phyloP scores from a whole-genome alignment of 2,113 vertebrate species.

The Spermophilus dauricus region DNA sequence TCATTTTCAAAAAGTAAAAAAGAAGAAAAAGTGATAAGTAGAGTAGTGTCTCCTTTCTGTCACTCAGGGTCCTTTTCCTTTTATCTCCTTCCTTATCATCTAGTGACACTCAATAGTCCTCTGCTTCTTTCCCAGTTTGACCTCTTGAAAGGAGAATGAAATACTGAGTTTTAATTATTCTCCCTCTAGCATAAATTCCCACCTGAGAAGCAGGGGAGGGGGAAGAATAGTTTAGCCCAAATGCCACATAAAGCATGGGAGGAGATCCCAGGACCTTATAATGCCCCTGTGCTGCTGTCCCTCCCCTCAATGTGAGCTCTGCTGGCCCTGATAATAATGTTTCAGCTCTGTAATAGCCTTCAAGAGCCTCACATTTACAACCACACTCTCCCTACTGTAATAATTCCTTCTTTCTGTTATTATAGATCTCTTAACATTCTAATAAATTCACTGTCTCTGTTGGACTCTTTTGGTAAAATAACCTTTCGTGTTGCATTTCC shows the following conservation, averaged over 20 bases:
- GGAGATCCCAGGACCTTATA: not conserved
- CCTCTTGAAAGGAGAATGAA: slow-evolving; percentile 22
- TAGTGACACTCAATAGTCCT: not conserved
- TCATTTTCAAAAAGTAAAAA: too few species aligned
- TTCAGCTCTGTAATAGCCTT: slow-evolving; percentile 48
- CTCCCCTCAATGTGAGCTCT: slow-evolving; percentile 58
- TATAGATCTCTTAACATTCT: slow-evolving; percentile 81
- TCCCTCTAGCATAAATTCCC: not conserved
- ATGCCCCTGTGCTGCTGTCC: not conserved
- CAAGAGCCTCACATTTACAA: slow-evolving; percentile 56
- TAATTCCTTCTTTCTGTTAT: slow-evolving; percentile 77
- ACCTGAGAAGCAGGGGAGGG: not conserved
- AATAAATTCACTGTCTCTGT: slow-evolving; percentile 80
- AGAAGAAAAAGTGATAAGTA: not conserved
- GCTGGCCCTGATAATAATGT: slow-evolving; percentile 56
- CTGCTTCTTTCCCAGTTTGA: slow-evolving; percentile 1
- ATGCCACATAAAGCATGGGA: not conserved
- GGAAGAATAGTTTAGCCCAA: not conserved
- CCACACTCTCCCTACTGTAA: slow-evolving; percentile 54
- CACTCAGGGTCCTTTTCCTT: not conserved
- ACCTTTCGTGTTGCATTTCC: slow-evolving; percentile 60
- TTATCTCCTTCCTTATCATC: not conserved
- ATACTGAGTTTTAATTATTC: slow-evolving; percentile 46
- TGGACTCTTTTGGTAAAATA: slow-evolving; percentile 76
- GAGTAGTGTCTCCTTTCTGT: not conserved